Evolutionary conservation across 2,888 invertebrate genomes (phyloP).

Genomic region (Dryomyza anilis): DNA sequence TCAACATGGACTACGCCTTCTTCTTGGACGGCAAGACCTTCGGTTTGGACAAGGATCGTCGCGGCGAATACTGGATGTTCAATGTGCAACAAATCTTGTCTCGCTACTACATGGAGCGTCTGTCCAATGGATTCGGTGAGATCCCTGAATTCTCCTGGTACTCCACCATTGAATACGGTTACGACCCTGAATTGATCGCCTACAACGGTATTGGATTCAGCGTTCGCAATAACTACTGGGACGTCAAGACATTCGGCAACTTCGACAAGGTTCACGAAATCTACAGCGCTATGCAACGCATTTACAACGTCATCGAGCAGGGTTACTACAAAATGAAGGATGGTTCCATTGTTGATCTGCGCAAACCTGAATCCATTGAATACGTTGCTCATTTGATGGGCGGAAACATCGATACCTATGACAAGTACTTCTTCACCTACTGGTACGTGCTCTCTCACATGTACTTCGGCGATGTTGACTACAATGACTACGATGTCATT

Average conservation of each 20-base stretch:
- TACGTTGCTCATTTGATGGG: constrained; percentile 69
- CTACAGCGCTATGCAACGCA: constrained; percentile 53
- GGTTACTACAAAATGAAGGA: constrained; percentile 60
- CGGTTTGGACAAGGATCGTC: constrained; percentile 63
- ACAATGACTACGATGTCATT: constrained; percentile 45
- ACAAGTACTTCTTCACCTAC: constrained; percentile 37
- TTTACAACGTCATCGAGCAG: constrained; percentile 62
- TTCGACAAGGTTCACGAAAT: constrained; percentile 47
- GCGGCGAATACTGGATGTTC: constrained; percentile 69
- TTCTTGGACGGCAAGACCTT: constrained; percentile 66
- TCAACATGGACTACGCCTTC: constrained; percentile 66
- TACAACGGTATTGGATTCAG: constrained; percentile 67
- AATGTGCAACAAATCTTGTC: constrained; percentile 70
- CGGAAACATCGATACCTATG: constrained; percentile 58
- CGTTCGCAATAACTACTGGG: constrained; percentile 61
- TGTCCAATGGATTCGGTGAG: constrained; percentile 70
- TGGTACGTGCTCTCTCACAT: constrained; percentile 33
- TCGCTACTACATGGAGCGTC: constrained; percentile 75
- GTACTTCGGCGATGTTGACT: constrained; percentile 34
- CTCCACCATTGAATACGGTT: constrained; percentile 63
- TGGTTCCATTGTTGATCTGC: constrained; percentile 65
- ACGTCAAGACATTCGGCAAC: constrained; percentile 39
- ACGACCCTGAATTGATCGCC: constrained; percentile 66
- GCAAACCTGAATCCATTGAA: constrained; percentile 67
- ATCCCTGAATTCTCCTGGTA: constrained; percentile 66